A percentile compares a stretch with the other conserved stretches of the same genome.
Conservation (phyloP, 2,797 vertebrate genomes). For the Sitta carolinensis region DNA sequence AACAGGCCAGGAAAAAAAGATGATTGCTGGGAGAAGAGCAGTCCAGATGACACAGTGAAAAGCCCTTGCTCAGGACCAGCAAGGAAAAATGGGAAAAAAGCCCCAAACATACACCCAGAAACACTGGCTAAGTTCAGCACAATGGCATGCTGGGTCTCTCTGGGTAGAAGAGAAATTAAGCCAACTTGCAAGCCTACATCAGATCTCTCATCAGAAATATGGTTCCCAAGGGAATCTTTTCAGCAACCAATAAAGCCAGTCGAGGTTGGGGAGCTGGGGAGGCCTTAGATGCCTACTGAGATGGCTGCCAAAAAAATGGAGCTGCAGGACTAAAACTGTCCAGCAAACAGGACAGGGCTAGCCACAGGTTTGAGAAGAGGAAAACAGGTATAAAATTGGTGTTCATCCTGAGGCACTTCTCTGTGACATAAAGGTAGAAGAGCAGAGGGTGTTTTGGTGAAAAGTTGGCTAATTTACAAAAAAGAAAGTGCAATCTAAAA, state of each 20-base stretch:
- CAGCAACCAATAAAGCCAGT: not conserved
- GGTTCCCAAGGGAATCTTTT: not conserved
- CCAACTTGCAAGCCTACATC: not conserved
- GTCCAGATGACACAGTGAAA: not conserved
- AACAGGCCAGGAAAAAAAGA: not conserved
- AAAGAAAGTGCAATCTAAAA: not conserved
- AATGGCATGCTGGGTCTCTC: rapidly evolving
- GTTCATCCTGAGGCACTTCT: not conserved
- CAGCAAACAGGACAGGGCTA: not conserved
- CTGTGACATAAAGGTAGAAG: not conserved
- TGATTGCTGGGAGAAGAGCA: not conserved
- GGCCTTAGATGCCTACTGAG: not conserved
- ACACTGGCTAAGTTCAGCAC: not conserved
- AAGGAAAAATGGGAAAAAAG: not conserved
- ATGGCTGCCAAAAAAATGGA: not conserved
- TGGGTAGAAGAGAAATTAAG: not conserved
- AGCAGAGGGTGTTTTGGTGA: not conserved
- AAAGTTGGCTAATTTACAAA: not conserved
- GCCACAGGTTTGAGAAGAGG: not conserved
- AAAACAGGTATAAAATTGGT: not conserved
- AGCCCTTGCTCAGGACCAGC: not conserved
- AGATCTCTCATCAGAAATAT: not conserved
- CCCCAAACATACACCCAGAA: rapidly evolving
- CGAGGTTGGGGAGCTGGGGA: not conserved
- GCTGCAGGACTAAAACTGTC: not conserved